Evolutionary conservation across 53 echinoderm and acorn worm species (phyloP).

Genomic region (Pentamera pediparva): DNA sequence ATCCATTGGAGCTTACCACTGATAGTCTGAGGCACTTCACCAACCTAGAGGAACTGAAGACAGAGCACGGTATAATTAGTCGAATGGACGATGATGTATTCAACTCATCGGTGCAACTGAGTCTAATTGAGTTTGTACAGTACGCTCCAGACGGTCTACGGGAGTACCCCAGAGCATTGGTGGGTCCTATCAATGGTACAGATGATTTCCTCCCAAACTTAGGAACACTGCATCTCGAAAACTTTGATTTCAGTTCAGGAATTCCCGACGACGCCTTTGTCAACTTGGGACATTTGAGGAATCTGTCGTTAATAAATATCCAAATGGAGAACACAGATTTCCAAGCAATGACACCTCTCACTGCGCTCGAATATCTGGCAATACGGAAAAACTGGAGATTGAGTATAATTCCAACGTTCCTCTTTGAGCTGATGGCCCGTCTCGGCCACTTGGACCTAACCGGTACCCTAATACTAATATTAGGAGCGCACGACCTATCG

Average conservation of each 20-base stretch:
- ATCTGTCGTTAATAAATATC: not conserved
- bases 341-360: not conserved
- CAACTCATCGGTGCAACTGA: not conserved
- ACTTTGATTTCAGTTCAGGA: conserved; percentile 6
- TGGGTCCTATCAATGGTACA: not conserved
- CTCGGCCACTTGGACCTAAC: not conserved
- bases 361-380: not conserved
- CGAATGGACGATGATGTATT: not conserved
- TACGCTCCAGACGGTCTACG: not conserved
- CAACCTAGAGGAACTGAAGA: not conserved
- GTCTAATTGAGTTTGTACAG: not conserved
- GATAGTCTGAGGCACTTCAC: not conserved
- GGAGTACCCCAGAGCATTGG: not conserved
- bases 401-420: not conserved
- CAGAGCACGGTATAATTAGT: not conserved
- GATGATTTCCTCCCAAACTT: conserved; percentile 3
- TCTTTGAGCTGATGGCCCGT: not conserved
- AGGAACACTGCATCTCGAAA: not conserved
- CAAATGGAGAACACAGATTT: not conserved
- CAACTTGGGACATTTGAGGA: not conserved
- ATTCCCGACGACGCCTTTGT: conserved; percentile 3
- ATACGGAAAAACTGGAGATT: not conserved
- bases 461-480: not conserved
- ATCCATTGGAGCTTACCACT: not conserved
- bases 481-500: not conserved